Percentiles rank a stretch among this genome's conserved stretches.
phyloP scores from a whole-genome alignment of 2,113 vertebrate species.

The Furnarius figulus region DNA sequence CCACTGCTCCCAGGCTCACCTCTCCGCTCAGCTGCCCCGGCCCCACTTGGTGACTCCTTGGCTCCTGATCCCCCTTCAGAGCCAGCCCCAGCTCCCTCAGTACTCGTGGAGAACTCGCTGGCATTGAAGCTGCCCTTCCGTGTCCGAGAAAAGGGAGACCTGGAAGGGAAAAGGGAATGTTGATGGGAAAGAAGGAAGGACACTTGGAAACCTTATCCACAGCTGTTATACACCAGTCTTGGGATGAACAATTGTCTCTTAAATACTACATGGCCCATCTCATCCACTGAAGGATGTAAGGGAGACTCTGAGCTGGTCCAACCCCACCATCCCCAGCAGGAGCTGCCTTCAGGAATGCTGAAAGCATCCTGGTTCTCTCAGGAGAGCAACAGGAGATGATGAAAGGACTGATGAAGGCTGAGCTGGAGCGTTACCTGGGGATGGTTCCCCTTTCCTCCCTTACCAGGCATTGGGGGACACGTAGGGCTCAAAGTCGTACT shows the following conservation, averaged over 20 bases:
- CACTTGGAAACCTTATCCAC: no score
- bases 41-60: slow-evolving; percentile 38
- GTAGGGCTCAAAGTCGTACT: slow-evolving; percentile 88
- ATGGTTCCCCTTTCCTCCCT: rapidly evolving
- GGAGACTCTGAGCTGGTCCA: background rate
- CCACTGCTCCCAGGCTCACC: slow-evolving; percentile 67
- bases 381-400: background rate
- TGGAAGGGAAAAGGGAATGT: background rate
- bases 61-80: slow-evolving; percentile 33
- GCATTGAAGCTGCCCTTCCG: slow-evolving; percentile 84
- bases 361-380: background rate
- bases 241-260: background rate
- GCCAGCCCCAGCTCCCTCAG: background rate
- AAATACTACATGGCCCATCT: rapidly evolving
- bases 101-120: slow-evolving; percentile 52
- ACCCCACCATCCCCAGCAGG: background rate
- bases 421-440: background rate
- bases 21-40: slow-evolving; percentile 60
- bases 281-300: rapidly evolving
- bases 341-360: background rate
- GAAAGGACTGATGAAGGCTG: background rate
- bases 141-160: slow-evolving; percentile 71
- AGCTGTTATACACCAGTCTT: rapidly evolving
- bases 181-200: background rate
- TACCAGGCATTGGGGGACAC: slow-evolving; percentile 72